Evolutionary conservation across 2,797 vertebrate species (phyloP), one percentile per base, ranked within the genome.

Genomic region (Bradypus variegatus): DNA sequence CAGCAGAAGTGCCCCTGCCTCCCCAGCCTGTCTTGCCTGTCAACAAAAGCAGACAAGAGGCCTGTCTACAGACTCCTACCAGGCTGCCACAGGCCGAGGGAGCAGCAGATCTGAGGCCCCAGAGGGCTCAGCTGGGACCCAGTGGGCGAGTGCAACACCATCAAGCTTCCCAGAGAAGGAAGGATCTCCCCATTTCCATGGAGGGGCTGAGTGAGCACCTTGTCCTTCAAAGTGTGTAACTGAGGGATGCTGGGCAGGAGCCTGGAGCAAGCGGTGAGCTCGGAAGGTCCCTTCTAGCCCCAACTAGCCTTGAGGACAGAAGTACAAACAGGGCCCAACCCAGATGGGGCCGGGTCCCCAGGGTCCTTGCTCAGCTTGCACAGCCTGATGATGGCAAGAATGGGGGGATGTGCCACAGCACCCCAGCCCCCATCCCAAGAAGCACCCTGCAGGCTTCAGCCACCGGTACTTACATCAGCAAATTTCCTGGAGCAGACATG

Each of bases 401-500:
- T 5, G 1, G n/a, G 21, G 15, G 6, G 15, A 1, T 33, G 88
- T 55, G 85, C 41, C n/a, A 25, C n/a, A 53, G 2, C 1, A 0
- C 6, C 50, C 6, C 4, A 0, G 9, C 29, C 73, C 73, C 19
- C 8, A 15, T 4, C 29, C 82, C 25, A 67, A 69, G 45, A 58
- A 80, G 25, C 8, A 3, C 29, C 76, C 38, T 2, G 5, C 65
- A 69, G 79, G 50, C 45, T 53, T 75, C 33, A 3, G 55, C 19
- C 76, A 29, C 14, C 10, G 9, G 48, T 97, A 98, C 99, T 95
- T 98, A 99, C 99, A 97, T 98, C 93, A 99, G 97, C 73, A 99
- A 97, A 96, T 98, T 98, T 97, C 98, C 98, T 2, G 99, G 98
- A 62, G 98, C 98, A 87, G 99, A 99, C 98, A 99, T 99, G 93